These are phyloP conservation scores for Hetaerina americana DNA, from an alignment of 1,140 invertebrate genomes.

Conservation along the genomic window DNA sequence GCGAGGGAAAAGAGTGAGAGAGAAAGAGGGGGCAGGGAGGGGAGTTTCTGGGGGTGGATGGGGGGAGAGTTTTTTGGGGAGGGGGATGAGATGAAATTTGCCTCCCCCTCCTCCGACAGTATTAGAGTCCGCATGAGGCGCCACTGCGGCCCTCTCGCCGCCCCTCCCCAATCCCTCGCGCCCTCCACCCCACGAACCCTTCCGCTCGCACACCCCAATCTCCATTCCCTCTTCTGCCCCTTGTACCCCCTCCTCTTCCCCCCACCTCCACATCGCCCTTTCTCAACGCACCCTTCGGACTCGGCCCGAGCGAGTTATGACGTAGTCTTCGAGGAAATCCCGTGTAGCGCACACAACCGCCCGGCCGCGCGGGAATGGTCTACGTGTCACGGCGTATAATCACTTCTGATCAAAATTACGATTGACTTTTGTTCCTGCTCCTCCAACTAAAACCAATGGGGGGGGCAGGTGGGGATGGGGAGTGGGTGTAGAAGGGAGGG, in stretches of 20 bases:
- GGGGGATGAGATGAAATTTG: background rate
- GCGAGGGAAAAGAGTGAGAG: background rate
- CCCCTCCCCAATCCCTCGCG: background rate
- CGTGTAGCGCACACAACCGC: background rate
- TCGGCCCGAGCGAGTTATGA: background rate
- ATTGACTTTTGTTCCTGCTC: no score
- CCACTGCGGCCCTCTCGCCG: background rate
- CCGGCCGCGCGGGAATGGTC: no score
- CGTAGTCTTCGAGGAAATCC: background rate
- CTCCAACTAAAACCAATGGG: no score
- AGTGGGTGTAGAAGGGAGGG: no score
- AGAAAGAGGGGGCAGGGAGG: background rate
- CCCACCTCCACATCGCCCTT: no score
- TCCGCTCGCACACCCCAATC: background rate
- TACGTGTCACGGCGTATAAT: background rate
- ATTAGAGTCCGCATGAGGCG: background rate
- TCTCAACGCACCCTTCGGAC: background rate
- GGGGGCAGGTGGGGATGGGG: no score
- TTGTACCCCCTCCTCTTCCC: no score
- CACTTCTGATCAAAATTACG: no score
- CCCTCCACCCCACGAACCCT: background rate
- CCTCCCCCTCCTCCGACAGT: background rate
- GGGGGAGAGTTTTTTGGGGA: no score
- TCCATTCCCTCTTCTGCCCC: no score
- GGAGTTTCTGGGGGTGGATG: no score